Evolutionary conservation across 2,113 vertebrate species (phyloP).

Genomic region (Oenanthe melanoleuca): DNA sequence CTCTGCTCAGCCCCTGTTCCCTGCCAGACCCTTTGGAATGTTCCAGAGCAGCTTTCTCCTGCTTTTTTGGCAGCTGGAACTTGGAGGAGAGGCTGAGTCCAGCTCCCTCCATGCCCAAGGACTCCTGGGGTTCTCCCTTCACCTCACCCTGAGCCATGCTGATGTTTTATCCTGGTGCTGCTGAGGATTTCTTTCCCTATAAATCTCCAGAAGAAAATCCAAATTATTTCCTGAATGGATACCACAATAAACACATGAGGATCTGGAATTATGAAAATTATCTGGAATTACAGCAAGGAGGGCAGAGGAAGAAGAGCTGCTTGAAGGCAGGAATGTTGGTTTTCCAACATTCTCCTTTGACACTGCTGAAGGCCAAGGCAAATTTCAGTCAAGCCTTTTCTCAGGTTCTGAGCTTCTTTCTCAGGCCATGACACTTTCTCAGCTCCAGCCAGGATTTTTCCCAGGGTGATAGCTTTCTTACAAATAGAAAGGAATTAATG

Average conservation of each 20-base stretch:
- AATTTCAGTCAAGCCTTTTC: too few relatives aligned
- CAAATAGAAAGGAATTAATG: too few relatives aligned
- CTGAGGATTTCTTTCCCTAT: not conserved
- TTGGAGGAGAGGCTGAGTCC: not conserved
- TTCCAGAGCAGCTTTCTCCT: not conserved
- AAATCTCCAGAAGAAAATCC: not conserved
- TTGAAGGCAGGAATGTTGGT: not conserved
- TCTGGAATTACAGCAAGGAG: not conserved
- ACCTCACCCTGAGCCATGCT: not conserved
- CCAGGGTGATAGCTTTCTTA: too few relatives aligned
- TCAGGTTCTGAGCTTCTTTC: too few relatives aligned
- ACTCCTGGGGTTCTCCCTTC: not conserved
- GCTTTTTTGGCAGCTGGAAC: not conserved
- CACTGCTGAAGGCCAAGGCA: too few relatives aligned
- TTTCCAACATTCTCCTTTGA: not conserved
- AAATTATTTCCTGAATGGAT: fast-evolving
- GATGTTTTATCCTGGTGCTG: not conserved
- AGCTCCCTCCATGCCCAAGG: fast-evolving
- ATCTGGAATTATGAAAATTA: not conserved
- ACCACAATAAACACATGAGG: not conserved
- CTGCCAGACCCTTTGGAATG: not conserved
- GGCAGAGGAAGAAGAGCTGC: too few relatives aligned
- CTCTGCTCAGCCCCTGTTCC: not conserved
- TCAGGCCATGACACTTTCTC: too few relatives aligned
- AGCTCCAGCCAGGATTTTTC: too few relatives aligned